Conservation (phyloP, 2,113 vertebrate species). For the Pelobates fuscus region DNA sequence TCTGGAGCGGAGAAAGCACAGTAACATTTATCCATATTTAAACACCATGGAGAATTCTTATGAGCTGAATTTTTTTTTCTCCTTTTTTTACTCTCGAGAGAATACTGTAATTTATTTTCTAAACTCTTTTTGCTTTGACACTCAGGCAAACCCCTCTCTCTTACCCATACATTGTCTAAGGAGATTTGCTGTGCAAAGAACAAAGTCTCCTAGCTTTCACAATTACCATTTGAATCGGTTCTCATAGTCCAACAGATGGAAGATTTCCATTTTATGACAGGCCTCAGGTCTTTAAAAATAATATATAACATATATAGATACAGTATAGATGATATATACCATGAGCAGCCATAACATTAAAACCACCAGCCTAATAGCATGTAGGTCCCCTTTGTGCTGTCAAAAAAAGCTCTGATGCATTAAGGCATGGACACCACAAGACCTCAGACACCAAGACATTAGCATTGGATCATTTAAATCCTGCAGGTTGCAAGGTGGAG, state of each 20-base stretch:
- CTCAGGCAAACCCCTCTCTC: conserved; percentile 41
- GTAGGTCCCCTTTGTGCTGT: no score
- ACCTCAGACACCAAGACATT: no score
- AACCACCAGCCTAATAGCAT: no score
- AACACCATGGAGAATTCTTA: conserved; percentile 45
- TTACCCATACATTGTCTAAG: conserved; percentile 46
- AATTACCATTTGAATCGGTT: conserved; percentile 61
- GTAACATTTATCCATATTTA: conserved; percentile 48
- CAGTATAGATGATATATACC: background rate
- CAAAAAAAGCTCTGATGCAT: no score
- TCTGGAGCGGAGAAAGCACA: conserved; percentile 32
- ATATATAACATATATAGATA: background rate
- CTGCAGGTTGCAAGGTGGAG: no score
- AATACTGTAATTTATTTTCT: conserved; percentile 40
- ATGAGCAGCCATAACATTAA: background rate
- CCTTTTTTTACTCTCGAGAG: conserved; percentile 28
- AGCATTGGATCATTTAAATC: no score
- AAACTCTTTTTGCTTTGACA: conserved; percentile 48
- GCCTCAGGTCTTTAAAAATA: background rate
- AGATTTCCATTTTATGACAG: conserved; percentile 16
- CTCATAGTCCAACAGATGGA: conserved; percentile 50
- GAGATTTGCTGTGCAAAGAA: conserved; percentile 57
- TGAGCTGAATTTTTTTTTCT: conserved; percentile 27
- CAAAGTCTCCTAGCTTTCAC: conserved; percentile 58
- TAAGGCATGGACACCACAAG: no score